Evolutionary conservation across 2,797 vertebrate species (phyloP), one percentile per base, ranked within the genome.

Genomic region (Valencia hispanica): DNA sequence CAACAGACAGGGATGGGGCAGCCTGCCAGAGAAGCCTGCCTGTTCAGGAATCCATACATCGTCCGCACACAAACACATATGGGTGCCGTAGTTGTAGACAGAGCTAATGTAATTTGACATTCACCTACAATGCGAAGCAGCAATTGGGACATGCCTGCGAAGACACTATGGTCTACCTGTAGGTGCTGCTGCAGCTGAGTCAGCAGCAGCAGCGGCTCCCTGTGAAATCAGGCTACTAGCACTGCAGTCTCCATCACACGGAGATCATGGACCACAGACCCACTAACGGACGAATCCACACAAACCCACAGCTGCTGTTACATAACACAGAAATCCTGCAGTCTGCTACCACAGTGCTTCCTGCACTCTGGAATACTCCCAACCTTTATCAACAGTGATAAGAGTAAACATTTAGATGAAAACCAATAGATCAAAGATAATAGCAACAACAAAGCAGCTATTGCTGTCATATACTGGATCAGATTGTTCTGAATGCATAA

Each of bases 1-100:
- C 91, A 92, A 93, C 91, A 93, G 86, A 90, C 86, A 89, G 83
- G 75, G 81, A 81, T 43, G 77, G 79, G 91, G 88, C 88, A 81
- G 72, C 15, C 57, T 73, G 92, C 87, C 91, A 93, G 86, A 84
- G 70, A n/a, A 78, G 72, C 76, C 74, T 22, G 65, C 74, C 73
- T 86, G 74, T 87, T 90, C 90, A 89, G 80, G 83, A 90, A 91
- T 90, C 90, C 84, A 86, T 88, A 90, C 77, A 73, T n/a, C 78
- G 72, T 74, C 75, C 76, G 73, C 75, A 74, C 72, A 66, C 53
- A 82, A 66, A 55, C 72, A 76, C 65, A 79, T 65, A 73, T 78
- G 75, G 65, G 32, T 78, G 84, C 86, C 88, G 84, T 77, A 57
- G 75, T 53, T 41, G 20, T 41, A 80, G 75, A 72, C 79, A 66